Base-by-base conservation (phyloP, 2,797 vertebrate genomes). In the Paramormyrops hopkinsi region DNA sequence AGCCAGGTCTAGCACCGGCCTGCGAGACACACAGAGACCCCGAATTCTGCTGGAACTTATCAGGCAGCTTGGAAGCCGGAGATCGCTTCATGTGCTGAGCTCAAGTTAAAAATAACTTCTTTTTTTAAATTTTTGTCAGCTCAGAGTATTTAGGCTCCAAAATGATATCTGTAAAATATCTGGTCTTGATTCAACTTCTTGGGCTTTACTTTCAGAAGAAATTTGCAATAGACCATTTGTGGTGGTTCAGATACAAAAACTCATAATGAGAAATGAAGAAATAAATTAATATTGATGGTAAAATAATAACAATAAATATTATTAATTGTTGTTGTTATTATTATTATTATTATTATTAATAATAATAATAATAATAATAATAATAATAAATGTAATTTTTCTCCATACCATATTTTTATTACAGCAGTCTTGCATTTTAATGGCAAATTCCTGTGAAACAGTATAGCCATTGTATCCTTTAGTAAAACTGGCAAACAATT, bases 401-500 rank as follows among this genome's bases (percentile, higher is more conserved):
- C 2, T 51, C 48, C 44, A 85, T 50, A 12, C 22, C 48, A 25
- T 50, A 76, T 53, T 54, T 88, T 41, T 46, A 19, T 14, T 19
- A 12, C 14, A 14, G 48, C 92, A 93, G 92, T 51, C 91, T 90
- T 65, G 90, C 91, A n/a, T 90, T 92, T 88, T 91, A 91, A 93
- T 92, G 91, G 90, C 33, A 88, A 90, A 89, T 90, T 89, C 90
- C 90, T 2, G 65, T 5, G 76, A 93, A 93, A 94, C 92, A 93
- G 93, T 92, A 92, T 90, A 90, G 50, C 92, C 93, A 93, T 94
- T 94, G 93, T 94, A 90, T 93, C 90, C 91, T 90, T 88, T 89
- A 91, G 91, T 92, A 93, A 91, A 93, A 92, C 91, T 91, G 93
- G 91, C 90, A 88, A 92, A 37, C 92, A 91, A 88, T 91, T 59